A percentile compares a stretch with the other conserved stretches of the same genome.
Conservation (phyloP, 2,797 vertebrate species). For the Labeo calbasu region DNA sequence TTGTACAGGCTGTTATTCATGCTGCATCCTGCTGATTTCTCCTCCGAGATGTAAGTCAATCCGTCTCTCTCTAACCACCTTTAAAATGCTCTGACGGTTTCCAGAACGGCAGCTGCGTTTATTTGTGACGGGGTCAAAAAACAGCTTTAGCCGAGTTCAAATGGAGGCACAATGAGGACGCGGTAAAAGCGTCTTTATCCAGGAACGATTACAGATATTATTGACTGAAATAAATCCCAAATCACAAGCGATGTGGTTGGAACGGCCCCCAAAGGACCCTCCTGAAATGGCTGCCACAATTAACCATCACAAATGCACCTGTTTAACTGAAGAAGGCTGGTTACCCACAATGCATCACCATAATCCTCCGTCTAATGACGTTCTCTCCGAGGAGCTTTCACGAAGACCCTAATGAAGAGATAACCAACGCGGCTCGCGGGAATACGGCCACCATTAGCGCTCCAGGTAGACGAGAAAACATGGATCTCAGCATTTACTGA, state of each 20-base stretch:
- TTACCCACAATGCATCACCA: conserved; percentile 38
- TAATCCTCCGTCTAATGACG: conserved; percentile 26
- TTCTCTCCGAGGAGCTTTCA: conserved; percentile 36
- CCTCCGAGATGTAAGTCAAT: conserved; percentile 39
- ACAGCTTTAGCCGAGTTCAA: conserved; percentile 34
- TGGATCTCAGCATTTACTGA: conserved; percentile 12
- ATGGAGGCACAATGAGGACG: neutral
- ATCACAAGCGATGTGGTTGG: conserved; percentile 29
- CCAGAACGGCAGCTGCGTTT: conserved; percentile 15
- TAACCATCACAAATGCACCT: conserved; percentile 43
- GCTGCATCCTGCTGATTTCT: conserved; percentile 36
- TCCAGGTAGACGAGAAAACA: conserved; percentile 26
- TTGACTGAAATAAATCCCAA: conserved; percentile 42
- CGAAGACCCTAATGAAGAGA: conserved; percentile 23
- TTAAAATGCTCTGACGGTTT: conserved; percentile 33
- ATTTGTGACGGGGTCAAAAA: conserved; percentile 32
- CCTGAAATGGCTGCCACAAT: conserved; percentile 22
- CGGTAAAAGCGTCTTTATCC: conserved; percentile 36
- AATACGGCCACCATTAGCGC: conserved; percentile 9
- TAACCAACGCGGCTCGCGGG: conserved; percentile 7
- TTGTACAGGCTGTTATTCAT: conserved; percentile 22
- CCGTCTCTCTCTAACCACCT: conserved; percentile 31
- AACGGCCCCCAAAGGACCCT: conserved; percentile 34
- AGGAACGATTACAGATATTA: conserved; percentile 35
- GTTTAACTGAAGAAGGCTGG: conserved; percentile 31